phyloP scores from a whole-genome alignment of 37 sponge, comb jelly and placozoan genomes.

The Mnemiopsis leidyi region DNA sequence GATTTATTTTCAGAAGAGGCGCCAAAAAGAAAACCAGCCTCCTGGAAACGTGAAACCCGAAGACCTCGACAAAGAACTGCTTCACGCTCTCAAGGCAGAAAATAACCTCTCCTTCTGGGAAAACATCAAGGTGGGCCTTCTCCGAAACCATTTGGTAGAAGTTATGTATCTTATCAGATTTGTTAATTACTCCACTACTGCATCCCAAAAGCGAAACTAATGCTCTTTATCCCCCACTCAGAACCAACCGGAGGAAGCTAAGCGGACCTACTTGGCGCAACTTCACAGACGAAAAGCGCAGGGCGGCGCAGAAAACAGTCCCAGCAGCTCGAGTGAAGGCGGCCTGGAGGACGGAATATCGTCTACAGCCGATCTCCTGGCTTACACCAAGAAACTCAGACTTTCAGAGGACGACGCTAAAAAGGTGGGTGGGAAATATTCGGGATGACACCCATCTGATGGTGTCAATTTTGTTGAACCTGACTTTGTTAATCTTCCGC shows the following conservation, averaged over 20 bases:
- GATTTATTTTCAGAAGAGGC: slow-evolving; percentile 53
- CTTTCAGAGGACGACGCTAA: slow-evolving; percentile 46
- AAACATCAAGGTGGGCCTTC: not conserved
- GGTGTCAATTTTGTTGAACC: too few relatives aligned
- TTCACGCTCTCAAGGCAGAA: slow-evolving; percentile 53
- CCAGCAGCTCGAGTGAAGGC: slow-evolving; percentile 45
- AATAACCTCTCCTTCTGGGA: slow-evolving; percentile 57
- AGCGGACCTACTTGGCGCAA: not conserved
- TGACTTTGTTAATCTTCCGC: too few relatives aligned
- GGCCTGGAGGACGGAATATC: slow-evolving; percentile 19
- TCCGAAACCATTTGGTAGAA: too few relatives aligned
- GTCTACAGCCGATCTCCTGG: slow-evolving; percentile 21
- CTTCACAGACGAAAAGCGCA: not conserved
- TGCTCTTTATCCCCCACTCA: not conserved
- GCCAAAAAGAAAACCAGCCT: slow-evolving; percentile 65
- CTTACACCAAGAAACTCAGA: slow-evolving; percentile 63
- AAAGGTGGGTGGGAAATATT: too few relatives aligned
- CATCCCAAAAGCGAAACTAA: not conserved
- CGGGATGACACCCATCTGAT: too few relatives aligned
- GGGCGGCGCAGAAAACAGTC: slow-evolving; percentile 3
- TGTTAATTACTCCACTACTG: not conserved
- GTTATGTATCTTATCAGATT: not conserved
- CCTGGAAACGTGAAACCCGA: slow-evolving; percentile 15
- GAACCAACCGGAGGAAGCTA: slow-evolving; percentile 53
- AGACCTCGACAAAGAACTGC: slow-evolving; percentile 57